Evolutionary conservation across 2,113 vertebrate genomes (phyloP).

Genomic region (Brienomyrus longianalis): DNA sequence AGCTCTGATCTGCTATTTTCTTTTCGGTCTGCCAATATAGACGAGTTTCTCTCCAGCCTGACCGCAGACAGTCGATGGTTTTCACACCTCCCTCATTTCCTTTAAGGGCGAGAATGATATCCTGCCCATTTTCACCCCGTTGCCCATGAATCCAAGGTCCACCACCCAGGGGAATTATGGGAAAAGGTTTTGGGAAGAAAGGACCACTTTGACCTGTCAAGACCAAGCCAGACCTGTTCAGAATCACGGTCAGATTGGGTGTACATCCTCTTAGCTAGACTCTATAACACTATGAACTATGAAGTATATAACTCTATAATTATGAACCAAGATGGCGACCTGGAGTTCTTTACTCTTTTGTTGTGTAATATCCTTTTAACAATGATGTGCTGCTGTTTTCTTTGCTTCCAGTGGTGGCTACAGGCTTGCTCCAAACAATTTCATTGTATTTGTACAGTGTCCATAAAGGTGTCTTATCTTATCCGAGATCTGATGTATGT

Average conservation of each 20-base stretch:
- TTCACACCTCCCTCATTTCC: not conserved
- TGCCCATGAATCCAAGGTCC: not conserved
- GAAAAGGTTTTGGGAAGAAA: not conserved
- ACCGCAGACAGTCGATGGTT: not conserved
- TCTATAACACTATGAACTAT: not conserved
- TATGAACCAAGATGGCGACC: too few relatives aligned
- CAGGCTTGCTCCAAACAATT: too few relatives aligned
- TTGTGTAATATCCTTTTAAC: too few relatives aligned
- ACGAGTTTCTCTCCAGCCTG: not conserved
- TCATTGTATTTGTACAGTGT: too few relatives aligned
- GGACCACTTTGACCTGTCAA: not conserved
- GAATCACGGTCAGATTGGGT: not conserved
- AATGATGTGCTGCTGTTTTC: too few relatives aligned
- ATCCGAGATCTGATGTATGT: not conserved
- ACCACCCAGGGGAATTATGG: not conserved
- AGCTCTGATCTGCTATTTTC: not conserved
- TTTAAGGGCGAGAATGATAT: not conserved
- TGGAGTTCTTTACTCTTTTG: too few relatives aligned
- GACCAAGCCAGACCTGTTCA: not conserved
- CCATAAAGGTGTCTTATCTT: too few relatives aligned
- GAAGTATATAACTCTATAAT: too few relatives aligned
- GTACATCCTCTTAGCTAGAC: not conserved
- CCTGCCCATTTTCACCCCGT: not conserved
- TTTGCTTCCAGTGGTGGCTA: too few relatives aligned
- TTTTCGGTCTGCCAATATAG: not conserved